Conservation (phyloP, 2,113 vertebrate species). For the Amphilophus citrinellus region DNA sequence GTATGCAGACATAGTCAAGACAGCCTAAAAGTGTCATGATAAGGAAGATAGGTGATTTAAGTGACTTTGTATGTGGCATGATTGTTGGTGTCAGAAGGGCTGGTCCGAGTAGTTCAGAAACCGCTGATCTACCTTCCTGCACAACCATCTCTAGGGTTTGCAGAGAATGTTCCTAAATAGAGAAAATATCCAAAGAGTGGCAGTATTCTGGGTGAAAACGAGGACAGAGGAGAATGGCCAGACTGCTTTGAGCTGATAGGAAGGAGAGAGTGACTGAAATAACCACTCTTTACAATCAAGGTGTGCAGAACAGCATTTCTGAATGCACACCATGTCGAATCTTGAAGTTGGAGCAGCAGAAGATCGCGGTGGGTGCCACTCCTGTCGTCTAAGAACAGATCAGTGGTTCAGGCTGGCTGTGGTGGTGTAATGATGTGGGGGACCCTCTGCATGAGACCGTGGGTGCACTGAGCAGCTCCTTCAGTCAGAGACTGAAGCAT, state of each 20-base stretch:
- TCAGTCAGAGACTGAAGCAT: no score
- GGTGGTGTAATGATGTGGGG: no score
- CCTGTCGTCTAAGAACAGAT: no score
- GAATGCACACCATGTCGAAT: not conserved
- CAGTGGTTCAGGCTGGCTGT: no score
- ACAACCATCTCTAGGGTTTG: not conserved
- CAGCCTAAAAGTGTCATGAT: no score
- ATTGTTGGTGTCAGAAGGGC: not conserved
- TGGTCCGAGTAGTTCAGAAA: not conserved
- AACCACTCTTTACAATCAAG: not conserved
- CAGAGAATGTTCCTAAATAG: not conserved
- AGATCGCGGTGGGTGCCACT: not conserved
- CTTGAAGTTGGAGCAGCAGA: not conserved
- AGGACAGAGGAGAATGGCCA: accelerated
- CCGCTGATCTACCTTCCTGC: not conserved
- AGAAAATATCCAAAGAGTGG: not conserved
- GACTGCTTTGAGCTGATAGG: not conserved
- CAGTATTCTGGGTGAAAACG: not conserved
- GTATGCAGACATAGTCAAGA: no score
- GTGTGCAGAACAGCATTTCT: not conserved
- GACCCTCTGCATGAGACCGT: no score
- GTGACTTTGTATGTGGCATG: not conserved
- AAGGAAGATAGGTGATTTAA: not conserved
- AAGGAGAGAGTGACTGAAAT: not conserved
- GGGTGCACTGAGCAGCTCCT: no score